Conservation (phyloP, 2,888 invertebrate species). For the Drosophila colorata region DNA sequence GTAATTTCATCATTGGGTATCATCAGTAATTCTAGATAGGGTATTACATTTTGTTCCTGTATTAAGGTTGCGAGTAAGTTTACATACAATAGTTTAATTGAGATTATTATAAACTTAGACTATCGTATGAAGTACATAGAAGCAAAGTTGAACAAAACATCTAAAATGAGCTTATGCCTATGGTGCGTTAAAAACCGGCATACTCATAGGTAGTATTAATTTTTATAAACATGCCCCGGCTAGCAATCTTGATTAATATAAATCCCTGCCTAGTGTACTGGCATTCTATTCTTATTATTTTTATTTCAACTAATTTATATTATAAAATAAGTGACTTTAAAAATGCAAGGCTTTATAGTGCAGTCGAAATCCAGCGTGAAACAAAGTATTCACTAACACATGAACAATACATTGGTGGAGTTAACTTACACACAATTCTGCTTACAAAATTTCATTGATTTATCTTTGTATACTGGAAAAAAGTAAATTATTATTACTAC, state of each 20-base stretch:
- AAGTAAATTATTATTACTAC: constrained; percentile 55
- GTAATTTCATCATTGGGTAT: constrained; percentile 3
- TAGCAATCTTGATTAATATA: constrained; percentile 2
- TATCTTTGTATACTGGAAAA: constrained; percentile 43
- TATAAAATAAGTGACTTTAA: constrained; percentile 1
- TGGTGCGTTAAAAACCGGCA: neutral
- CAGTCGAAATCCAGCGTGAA: constrained; percentile 8
- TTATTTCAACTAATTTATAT: constrained; percentile 2
- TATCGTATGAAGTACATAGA: neutral
- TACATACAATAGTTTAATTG: neutral
- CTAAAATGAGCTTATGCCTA: neutral
- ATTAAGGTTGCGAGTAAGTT: constrained; percentile 1
- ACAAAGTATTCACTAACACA: constrained; percentile 22
- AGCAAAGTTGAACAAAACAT: neutral
- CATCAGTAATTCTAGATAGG: constrained; percentile 5
- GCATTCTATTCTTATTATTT: neutral
- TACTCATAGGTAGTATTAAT: constrained; percentile 14
- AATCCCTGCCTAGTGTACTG: constrained; percentile 1
- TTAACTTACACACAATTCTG: constrained; percentile 31
- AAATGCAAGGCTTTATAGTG: constrained; percentile 26
- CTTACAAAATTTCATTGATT: constrained; percentile 44
- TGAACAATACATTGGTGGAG: constrained; percentile 10
- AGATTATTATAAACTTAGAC: neutral
- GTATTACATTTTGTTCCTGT: neutral
- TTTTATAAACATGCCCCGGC: constrained; percentile 3